These are phyloP conservation scores for Sebastes jordani DNA, from an alignment of 2,797 vertebrate species.

Conservation along the genomic window DNA sequence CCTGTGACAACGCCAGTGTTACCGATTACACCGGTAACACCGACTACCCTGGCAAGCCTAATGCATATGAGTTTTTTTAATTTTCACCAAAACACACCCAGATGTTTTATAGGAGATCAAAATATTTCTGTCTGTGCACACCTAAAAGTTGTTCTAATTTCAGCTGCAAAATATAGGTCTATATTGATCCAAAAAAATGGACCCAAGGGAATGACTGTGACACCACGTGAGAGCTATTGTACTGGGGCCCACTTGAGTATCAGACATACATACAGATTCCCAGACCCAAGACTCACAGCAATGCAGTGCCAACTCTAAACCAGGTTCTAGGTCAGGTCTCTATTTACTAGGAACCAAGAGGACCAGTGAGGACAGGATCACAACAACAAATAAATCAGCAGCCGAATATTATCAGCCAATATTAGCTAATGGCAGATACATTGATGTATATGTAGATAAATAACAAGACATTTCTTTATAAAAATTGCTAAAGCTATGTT, in stretches of 20 bases:
- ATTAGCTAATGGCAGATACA: neutral
- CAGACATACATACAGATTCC: neutral
- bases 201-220: neutral
- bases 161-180: neutral
- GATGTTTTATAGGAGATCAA: neutral
- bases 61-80: neutral
- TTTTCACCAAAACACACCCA: neutral
- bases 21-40: too few species aligned
- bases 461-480: too few species aligned
- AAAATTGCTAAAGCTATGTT: too few species aligned
- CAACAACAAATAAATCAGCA: neutral
- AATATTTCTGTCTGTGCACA: neutral
- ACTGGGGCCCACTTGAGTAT: neutral
- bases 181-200: neutral
- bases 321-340: neutral
- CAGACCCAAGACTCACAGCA: neutral
- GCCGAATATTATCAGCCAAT: neutral
- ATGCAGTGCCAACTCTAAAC: neutral
- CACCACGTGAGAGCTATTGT: neutral
- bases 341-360: neutral
- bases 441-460: neutral
- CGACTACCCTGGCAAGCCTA: too few species aligned
- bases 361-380: neutral
- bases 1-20: too few species aligned
- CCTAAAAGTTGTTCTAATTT: neutral